A percentile compares a stretch with the other conserved stretches of the same genome.
Conservation (phyloP, 92 coral and sea anemone species). For the Heliopora coerulea region DNA sequence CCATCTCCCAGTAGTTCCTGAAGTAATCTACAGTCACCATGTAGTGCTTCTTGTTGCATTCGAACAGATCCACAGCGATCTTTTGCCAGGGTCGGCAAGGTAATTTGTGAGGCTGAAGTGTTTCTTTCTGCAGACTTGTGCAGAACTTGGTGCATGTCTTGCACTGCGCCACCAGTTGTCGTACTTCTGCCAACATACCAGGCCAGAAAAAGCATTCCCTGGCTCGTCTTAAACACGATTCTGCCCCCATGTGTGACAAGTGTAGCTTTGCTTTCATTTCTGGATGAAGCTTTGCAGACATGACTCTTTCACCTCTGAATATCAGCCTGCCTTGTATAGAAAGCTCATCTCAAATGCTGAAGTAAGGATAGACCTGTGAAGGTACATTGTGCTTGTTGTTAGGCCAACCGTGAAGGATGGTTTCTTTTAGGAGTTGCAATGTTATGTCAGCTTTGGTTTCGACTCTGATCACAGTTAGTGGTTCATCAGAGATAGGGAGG, state of each 20-base stretch:
- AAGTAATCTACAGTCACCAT: conserved; percentile 21
- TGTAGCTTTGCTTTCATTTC: conserved; percentile 8
- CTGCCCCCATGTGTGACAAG: conserved; percentile 37
- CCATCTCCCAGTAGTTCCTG: conserved; percentile 42
- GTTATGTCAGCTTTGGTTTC: conserved; percentile 1
- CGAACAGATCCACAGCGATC: conserved; percentile 36
- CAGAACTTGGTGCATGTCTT: conserved; percentile 22
- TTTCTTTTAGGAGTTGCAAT: conserved; percentile 36
- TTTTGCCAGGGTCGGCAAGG: conserved; percentile 36
- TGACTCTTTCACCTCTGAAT: conserved; percentile 41
- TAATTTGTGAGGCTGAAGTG: conserved; percentile 34
- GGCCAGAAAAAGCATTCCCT: conserved; percentile 44
- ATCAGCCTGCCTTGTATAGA: conserved; percentile 31
- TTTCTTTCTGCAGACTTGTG: conserved; percentile 29
- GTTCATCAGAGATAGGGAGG: conserved; percentile 12
- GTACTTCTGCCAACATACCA: conserved; percentile 23
- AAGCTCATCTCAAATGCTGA: conserved; percentile 39
- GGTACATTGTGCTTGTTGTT: conserved; percentile 22
- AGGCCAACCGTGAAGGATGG: conserved; percentile 40
- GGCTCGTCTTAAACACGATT: conserved; percentile 39
- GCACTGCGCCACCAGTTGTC: conserved; percentile 24
- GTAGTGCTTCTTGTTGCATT: conserved; percentile 9
- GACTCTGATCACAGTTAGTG: conserved; percentile 3
- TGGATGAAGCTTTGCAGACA: conserved; percentile 22
- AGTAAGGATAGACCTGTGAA: conserved; percentile 21